Evolutionary conservation across 2,888 invertebrate species (phyloP), one percentile per base, ranked within the genome.

Genomic region (Conchocele bisecta): DNA sequence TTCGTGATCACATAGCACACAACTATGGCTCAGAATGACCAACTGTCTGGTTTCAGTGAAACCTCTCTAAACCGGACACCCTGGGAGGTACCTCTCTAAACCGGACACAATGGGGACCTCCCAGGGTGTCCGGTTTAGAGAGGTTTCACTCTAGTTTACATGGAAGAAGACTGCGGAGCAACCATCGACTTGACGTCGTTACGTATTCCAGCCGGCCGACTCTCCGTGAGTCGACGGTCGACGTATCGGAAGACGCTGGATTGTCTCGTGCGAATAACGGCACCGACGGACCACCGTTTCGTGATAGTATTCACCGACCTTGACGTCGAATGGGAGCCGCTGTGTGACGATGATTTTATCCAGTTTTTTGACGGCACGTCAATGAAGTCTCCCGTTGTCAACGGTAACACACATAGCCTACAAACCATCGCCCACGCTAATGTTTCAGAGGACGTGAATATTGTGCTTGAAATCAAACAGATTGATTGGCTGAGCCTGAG

Each of bases 311-410:
- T 82, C 59, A 75, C 71, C 37, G 61, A 54, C 0, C 33, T 82
- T 17, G 77, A 79, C 28, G 74, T 82, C 22, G 82, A 82, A 41
- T 79, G 41, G 29, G 80, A 82, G 33, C 59, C 67, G 5, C 63
- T 41, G 11, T 80, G 82, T 68, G 82, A 75, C 48, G 82, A 82
- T 29, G 82, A 82, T 42, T 81, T 48, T 51, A 67, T 77, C 0
- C 46, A 51, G 15, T 58, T 82, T 17, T 59, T 64, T 35, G 79
- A 82, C 33, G 82, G 82, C 7, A 58, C 42, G 15, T 69, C 35
- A 11, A 61, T 50, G 7, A 28, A 44, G 3, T 44, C 75, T 7
- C 66, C 75, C 1, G 35, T 57, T 1, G n/a, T 81, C 15, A 2
- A 20, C 48, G 80, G 80, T 80, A 64, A 17, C 11, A n/a, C n/a